Base-by-base conservation (phyloP, 1,140 invertebrate species). In the Nomia melanderi region DNA sequence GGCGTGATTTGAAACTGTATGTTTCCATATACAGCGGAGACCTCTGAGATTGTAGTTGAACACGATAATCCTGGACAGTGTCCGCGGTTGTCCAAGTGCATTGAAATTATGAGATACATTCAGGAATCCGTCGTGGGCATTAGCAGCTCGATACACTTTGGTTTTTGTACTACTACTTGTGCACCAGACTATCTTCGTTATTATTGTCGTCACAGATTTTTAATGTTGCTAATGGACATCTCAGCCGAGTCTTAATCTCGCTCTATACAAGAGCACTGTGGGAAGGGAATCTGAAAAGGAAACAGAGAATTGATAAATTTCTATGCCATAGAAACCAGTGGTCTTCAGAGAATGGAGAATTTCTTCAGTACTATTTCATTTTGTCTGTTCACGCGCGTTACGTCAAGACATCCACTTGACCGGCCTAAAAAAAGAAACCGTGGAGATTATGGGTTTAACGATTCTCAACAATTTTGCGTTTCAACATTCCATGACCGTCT, bases 121-220 rank as follows among this genome's bases (percentile, higher is more conserved):
- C 33, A 70, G 36, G 20, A 77, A 79, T 79, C 78, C 66, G 66
- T 77, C 74, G 33, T 71, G 66, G 53, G 66, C 74, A 67, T 71
- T 65, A 33, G 50, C 60, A 77, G 66, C 74, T 80, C 78, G 65
- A 71, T 63, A 77, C 57, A 47, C 47, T 59, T 77, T 77, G 65
- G 14, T 76, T 79, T 79, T 63, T 67, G 41, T 76, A 17, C 23
- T 54, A 54, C 11, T 75, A 47, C n/a, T 76, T 60, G 44, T 67
- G 72, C 77, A 79, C 50, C 62, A 14, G 27, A 56, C 44, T 56
- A 56, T 63, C 57, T 20, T 65, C n/a, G 31, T 78, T 41, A 74
- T 36, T 29, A 36, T 36, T 11, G 41, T 73, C 25, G 63, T 65
- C 36, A 69, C 59, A 5, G 44, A 63, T 76, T 50, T 69, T 65